Evolutionary conservation across 2,113 vertebrate species (phyloP).

Genomic region (Pimephales promelas): DNA sequence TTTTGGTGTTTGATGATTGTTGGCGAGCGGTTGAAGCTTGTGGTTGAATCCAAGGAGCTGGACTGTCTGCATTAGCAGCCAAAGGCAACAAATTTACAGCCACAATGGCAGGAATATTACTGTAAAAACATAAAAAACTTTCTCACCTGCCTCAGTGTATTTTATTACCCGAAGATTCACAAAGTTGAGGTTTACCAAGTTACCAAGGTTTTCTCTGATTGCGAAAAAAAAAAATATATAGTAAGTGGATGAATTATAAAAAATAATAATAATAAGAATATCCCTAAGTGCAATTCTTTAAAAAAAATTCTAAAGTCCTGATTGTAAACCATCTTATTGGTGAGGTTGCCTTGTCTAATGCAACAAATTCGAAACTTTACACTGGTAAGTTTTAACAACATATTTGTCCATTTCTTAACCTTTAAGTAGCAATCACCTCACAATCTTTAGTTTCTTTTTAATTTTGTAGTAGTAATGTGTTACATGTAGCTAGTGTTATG

Average conservation of each 20-base stretch:
- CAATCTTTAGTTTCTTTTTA: background rate
- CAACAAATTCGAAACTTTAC: too few species aligned
- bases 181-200: conserved; percentile 1
- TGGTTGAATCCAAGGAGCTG: conserved; percentile 24
- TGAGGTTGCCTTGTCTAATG: too few species aligned
- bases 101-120: conserved; percentile 37
- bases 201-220: background rate
- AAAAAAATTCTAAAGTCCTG: too few species aligned
- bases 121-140: conserved; percentile 28
- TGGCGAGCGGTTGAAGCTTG: conserved; percentile 1
- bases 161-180: conserved; percentile 20
- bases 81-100: conserved; percentile 41
- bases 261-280: too few species aligned
- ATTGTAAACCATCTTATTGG: too few species aligned
- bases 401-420: background rate
- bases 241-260: background rate
- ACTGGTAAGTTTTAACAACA: too few species aligned
- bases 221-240: background rate
- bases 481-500: background rate
- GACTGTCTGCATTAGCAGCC: conserved; percentile 26
- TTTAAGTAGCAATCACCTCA: background rate
- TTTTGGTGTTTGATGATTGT: conserved; percentile 33
- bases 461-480: background rate
- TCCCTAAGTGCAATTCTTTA: too few species aligned
- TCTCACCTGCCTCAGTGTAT: conserved; percentile 35